A percentile compares a stretch with the other conserved stretches of the same genome.
Evolutionary conservation across 53 echinoderm and acorn worm species (phyloP).

Genomic region (Antedon mediterranea): DNA sequence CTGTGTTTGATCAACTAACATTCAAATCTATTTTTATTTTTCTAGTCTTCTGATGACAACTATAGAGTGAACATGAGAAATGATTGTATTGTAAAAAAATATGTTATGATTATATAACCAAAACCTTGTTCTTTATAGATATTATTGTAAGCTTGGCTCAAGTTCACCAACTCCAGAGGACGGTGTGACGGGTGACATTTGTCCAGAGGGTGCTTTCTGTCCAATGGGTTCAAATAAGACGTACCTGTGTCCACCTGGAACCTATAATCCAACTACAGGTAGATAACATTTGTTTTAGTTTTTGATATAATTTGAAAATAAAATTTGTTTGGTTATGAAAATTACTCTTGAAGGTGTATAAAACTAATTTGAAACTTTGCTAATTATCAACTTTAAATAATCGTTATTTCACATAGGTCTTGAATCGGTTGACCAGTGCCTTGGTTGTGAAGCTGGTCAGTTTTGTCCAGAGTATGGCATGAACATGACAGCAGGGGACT

Average conservation of each 20-base stretch:
- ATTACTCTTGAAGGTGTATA: too few species aligned
- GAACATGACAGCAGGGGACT: slow-evolving; percentile 72
- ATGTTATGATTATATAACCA: not conserved
- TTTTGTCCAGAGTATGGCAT: slow-evolving; percentile 88
- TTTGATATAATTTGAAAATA: too few species aligned
- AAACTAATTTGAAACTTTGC: too few species aligned
- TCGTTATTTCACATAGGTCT: slow-evolving; percentile 23
- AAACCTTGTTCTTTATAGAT: slow-evolving; percentile 22
- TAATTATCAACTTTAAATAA: too few species aligned
- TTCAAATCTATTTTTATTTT: too few species aligned
- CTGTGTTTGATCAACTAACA: too few species aligned
- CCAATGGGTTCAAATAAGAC: slow-evolving; percentile 80
- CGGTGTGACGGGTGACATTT: slow-evolving; percentile 82
- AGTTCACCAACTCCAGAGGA: slow-evolving; percentile 43
- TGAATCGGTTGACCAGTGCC: slow-evolving; percentile 61
- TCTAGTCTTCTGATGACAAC: not conserved
- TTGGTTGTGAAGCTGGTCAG: slow-evolving; percentile 74
- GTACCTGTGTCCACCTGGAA: slow-evolving; percentile 82
- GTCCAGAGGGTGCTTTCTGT: slow-evolving; percentile 67
- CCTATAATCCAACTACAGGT: slow-evolving; percentile 94
- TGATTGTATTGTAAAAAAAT: too few species aligned
- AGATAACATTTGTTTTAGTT: not conserved
- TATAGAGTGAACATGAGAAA: too few species aligned
- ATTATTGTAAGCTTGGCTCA: slow-evolving; percentile 65
- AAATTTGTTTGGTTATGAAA: too few species aligned